Evolutionary conservation across 1,140 invertebrate genomes (phyloP).

Genomic region (Steinernema khuongi): DNA sequence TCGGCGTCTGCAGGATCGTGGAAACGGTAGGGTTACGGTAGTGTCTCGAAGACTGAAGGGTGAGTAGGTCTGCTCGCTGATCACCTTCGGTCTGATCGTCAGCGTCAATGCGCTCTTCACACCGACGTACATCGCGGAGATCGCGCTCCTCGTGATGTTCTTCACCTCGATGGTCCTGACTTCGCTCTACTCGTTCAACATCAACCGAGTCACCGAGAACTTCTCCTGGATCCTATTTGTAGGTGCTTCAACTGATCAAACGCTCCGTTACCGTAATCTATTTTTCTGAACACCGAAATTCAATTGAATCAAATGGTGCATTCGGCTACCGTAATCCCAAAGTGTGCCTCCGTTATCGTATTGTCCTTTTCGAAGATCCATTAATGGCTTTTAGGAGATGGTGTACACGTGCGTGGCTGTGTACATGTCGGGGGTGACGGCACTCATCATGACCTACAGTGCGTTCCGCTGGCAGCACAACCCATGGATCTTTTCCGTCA

Average conservation of each 20-base stretch:
- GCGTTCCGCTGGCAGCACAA: conserved; percentile 7
- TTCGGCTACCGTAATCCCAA: too few species aligned
- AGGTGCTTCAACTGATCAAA: background rate
- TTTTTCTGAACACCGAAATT: background rate
- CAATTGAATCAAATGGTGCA: too few species aligned
- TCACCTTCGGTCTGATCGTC: background rate
- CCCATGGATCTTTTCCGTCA: background rate
- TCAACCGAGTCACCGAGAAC: background rate
- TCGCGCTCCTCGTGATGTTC: background rate
- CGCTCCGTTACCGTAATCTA: too few species aligned
- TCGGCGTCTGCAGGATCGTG: background rate
- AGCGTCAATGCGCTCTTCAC: conserved; percentile 4
- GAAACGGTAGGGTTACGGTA: background rate
- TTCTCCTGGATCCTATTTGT: conserved; percentile 2
- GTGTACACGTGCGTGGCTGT: background rate
- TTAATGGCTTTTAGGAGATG: background rate
- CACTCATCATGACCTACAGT: conserved; percentile 5
- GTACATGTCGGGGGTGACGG: background rate
- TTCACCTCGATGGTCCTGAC: background rate
- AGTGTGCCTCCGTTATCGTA: too few species aligned
- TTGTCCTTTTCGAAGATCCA: background rate
- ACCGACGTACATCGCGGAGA: background rate
- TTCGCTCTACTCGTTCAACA: background rate
- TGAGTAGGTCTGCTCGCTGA: background rate
- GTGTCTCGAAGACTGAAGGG: background rate